Evolutionary conservation across 2,113 vertebrate species (phyloP), one percentile per base, ranked within the genome.

Genomic region (Cyanoramphus novaezelandiae): DNA sequence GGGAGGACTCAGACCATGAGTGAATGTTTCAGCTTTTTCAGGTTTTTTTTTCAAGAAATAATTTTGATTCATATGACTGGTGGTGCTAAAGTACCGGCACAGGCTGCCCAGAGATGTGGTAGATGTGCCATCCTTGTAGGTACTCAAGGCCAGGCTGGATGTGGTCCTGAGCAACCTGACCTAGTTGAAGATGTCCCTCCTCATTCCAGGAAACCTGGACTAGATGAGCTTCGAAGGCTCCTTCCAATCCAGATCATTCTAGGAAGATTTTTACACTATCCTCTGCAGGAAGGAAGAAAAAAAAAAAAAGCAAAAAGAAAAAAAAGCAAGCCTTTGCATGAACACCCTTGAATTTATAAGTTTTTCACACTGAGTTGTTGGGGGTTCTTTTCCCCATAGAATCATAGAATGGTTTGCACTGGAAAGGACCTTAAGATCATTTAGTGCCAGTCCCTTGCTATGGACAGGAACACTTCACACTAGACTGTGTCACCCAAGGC

Each of bases 1-100:
- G 17, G 23, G 9, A 86, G 55, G 16, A 39, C 62, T 59, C 49
- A 41, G 5, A 65, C 19, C 25, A 46, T 8, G 27, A 84, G 43
- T 44, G 17, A 52, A 18, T 8, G 3, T 5, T 84, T 47, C 37
- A 55, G 25, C 8, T 41, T 65, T 20, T 74, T 67, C 6, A 4
- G 7, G 6, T 57, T 33, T 31, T 55, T 57, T 14, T 11, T 53
- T 85, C 6, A 67, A 35, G 71, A 83, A 53, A 24, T 11, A 35
- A 27, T 1, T 1, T 17, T 76, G n/a, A 21, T 79, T 71, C 67
- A 53, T 7, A n/a, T 0, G 0, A 44, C 35, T n/a, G 15, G 33
- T n/a, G 55, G 13, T 23, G 33, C 57, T 59, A 59, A 33, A n/a
- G 33, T 23, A n/a, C 20, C 9, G 2, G 33, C 33, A n/a, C 55